Conservation (phyloP, 1,140 invertebrate species). For the Plutomurus gul region DNA sequence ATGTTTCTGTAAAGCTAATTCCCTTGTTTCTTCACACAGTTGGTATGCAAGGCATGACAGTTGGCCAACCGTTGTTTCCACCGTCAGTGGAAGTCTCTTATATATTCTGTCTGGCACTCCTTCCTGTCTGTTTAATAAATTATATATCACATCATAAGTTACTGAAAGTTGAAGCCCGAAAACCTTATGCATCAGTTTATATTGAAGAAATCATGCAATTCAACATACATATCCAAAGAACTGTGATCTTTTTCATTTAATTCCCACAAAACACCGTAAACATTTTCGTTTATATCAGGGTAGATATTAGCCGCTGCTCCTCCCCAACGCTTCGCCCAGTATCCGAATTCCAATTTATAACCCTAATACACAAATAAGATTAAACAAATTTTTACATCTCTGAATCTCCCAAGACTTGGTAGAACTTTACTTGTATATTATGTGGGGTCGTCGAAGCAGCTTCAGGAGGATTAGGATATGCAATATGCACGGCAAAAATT, state of each 20-base stretch:
- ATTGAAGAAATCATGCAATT: background rate
- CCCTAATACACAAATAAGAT: constrained; percentile 60
- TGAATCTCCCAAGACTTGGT: no score
- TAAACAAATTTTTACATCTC: background rate
- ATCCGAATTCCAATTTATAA: constrained; percentile 72
- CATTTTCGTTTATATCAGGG: constrained; percentile 61
- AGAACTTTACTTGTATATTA: no score
- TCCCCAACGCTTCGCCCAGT: constrained; percentile 70
- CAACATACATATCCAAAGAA: constrained; percentile 68
- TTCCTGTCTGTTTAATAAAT: constrained; percentile 70
- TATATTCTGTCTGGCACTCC: constrained; percentile 72
- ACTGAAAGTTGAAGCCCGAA: no score
- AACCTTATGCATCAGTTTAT: no score
- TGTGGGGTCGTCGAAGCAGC: no score
- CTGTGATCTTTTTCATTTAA: constrained; percentile 66
- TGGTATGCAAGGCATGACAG: constrained; percentile 71
- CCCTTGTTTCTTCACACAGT: constrained; percentile 61
- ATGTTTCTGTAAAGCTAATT: constrained; percentile 57
- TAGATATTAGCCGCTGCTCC: constrained; percentile 77
- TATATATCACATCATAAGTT: no score
- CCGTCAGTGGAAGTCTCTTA: constrained; percentile 65
- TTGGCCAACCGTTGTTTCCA: constrained; percentile 62
- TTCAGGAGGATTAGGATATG: background rate
- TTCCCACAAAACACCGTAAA: constrained; percentile 83
- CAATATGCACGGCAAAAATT: background rate